phyloP scores from a whole-genome alignment of 2,888 invertebrate species.

The Smittia aterrima region DNA sequence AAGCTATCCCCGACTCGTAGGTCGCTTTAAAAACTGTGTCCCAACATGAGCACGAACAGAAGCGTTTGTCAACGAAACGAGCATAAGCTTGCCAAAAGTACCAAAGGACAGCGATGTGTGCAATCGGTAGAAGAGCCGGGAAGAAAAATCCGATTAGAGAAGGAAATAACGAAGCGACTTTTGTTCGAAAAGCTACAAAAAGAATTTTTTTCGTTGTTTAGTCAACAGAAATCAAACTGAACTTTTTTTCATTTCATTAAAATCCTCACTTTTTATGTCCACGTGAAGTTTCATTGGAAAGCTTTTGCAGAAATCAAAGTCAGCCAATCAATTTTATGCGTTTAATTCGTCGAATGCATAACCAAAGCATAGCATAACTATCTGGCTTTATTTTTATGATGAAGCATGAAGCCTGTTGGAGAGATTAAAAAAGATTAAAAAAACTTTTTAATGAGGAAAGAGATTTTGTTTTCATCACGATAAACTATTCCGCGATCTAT shows the following conservation, averaged over 20 bases:
- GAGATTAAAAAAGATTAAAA: too few relatives aligned
- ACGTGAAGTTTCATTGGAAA: constrained; percentile 27
- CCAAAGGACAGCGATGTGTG: constrained; percentile 62
- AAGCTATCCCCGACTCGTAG: constrained; percentile 67
- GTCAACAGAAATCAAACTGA: not conserved
- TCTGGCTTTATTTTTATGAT: too few relatives aligned
- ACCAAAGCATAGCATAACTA: too few relatives aligned
- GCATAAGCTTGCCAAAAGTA: constrained; percentile 69
- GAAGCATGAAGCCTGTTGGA: too few relatives aligned
- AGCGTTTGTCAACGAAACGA: constrained; percentile 62
- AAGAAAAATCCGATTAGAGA: constrained; percentile 46
- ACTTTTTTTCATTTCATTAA: not conserved
- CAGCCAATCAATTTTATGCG: too few relatives aligned
- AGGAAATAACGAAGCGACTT: constrained; percentile 24
- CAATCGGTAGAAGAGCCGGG: constrained; percentile 60
- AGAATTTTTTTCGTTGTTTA: too few relatives aligned
- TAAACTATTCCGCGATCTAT: too few relatives aligned
- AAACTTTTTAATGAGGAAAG: too few relatives aligned
- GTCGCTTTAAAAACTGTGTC: constrained; percentile 71
- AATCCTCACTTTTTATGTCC: constrained; percentile 6
- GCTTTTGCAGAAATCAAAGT: not conserved
- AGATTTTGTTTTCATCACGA: too few relatives aligned
- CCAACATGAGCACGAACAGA: constrained; percentile 72
- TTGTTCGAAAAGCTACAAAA: not conserved
- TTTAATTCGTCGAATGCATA: too few relatives aligned